Evolutionary conservation across 2,888 invertebrate genomes (phyloP), one percentile per base, ranked within the genome.

Genomic region (Dione vanillae): DNA sequence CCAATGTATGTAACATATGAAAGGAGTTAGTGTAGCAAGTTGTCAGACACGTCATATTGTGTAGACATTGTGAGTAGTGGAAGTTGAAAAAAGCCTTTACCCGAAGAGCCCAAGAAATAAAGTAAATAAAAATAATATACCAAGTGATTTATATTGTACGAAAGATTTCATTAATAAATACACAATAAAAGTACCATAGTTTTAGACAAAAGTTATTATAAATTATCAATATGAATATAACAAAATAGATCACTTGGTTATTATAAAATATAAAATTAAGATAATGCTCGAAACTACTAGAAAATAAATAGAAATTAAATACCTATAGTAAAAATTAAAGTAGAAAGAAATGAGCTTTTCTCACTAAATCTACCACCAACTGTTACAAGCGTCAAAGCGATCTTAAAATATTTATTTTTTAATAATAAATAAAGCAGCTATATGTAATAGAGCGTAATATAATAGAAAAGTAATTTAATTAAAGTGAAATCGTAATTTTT

Each of bases 31-130:
- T 59, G 64, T 69, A 27, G 41, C 43, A 67, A 71, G 65, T 41
- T 47, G 52, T 65, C 69, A 35, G 49, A 67, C 54, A 66, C 59
- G 69, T 65, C 52, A 16, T 54, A 54, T 19, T 43, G 65, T 70
- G 71, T 64, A 47, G 49, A 70, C 61, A 51, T 41, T 59, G 68
- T 69, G 45, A 65, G 54, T 67, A 64, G 69, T 68, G 71, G 67
- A 45, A 74, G 71, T 49, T 65, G 71, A 68, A 72, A 71, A 62
- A 72, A 77, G 74, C 79, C 72, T 78, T 76, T 78, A 79, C 80
- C 80, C 82, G 79, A 77, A 79, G 79, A 71, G 73, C 73, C 76
- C 76, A 76, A 75, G 49, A 49, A 19, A 27, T 3, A 11, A 47
- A 54, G 67, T 69, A 74, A 69, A 71, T 64, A 69, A 56, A 70